Percentiles rank a stretch among this genome's conserved stretches.
phyloP scores from a whole-genome alignment of 1,140 invertebrate species.

The Drosophila pectinifera region DNA sequence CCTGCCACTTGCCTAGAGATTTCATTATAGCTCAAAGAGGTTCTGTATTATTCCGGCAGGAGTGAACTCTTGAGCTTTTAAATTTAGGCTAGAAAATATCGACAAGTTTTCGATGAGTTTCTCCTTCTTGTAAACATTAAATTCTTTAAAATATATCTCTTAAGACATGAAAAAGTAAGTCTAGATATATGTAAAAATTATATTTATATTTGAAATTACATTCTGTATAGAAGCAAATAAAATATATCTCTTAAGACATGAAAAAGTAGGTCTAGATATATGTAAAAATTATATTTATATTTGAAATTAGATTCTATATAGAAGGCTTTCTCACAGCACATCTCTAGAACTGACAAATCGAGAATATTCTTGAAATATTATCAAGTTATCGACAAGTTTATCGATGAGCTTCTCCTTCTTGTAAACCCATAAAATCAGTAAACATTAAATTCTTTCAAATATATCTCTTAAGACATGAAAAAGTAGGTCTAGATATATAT shows the following conservation, averaged over 20 bases:
- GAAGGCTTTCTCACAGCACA: too few species aligned
- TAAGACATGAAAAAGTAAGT: too few species aligned
- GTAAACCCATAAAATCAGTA: too few species aligned
- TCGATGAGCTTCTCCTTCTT: too few species aligned
- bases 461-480: background rate
- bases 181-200: background rate
- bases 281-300: background rate
- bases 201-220: too few species aligned
- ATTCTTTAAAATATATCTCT: background rate
- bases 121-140: too few species aligned
- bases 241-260: background rate
- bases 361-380: slow-evolving; percentile 3
- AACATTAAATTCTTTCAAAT: background rate
- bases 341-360: too few species aligned
- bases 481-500: background rate
- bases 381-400: too few species aligned
- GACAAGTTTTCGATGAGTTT: too few species aligned
- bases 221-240: background rate
- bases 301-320: too few species aligned
- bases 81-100: too few species aligned
- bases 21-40: slow-evolving; percentile 12
- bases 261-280: background rate
- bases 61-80: background rate
- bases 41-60: too few species aligned
- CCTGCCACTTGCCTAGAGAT: background rate